These are phyloP conservation scores for Leptinotarsa juncta DNA, from an alignment of 2,888 invertebrate species.

Conservation along the genomic window DNA sequence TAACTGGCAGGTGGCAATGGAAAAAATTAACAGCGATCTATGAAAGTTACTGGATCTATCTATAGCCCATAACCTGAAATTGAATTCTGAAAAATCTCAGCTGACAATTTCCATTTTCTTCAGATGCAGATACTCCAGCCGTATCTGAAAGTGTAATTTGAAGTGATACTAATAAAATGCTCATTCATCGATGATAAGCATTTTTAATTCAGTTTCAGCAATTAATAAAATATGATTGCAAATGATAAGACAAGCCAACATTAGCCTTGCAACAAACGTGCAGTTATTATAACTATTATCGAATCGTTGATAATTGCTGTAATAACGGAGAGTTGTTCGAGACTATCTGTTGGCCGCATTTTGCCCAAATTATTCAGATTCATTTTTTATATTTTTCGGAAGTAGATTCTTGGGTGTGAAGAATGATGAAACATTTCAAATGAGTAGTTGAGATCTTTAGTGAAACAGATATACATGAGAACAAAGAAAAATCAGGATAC, in stretches of 20 bases:
- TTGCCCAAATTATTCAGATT: not conserved
- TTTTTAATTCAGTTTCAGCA: constrained; percentile 27
- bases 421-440: not conserved
- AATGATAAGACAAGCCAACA: constrained; percentile 47
- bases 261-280: constrained; percentile 46
- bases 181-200: constrained; percentile 28
- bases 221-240: constrained; percentile 38
- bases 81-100: no score
- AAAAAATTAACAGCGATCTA: no score
- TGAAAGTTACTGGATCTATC: no score
- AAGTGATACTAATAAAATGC: not conserved
- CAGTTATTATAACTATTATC: constrained; percentile 42
- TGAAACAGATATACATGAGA: no score
- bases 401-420: not conserved
- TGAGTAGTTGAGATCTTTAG: not conserved
- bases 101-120: not conserved
- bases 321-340: constrained; percentile 46
- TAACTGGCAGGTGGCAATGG: no score
- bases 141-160: no score
- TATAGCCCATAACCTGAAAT: no score
- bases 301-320: constrained; percentile 36
- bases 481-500: no score
- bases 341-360: constrained; percentile 48
- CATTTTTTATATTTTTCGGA: constrained; percentile 25
- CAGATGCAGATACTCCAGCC: not conserved